Percentiles rank a stretch among this genome's conserved stretches.
phyloP scores from a whole-genome alignment of 2,113 vertebrate species.

The Hemibagrus wyckioides region DNA sequence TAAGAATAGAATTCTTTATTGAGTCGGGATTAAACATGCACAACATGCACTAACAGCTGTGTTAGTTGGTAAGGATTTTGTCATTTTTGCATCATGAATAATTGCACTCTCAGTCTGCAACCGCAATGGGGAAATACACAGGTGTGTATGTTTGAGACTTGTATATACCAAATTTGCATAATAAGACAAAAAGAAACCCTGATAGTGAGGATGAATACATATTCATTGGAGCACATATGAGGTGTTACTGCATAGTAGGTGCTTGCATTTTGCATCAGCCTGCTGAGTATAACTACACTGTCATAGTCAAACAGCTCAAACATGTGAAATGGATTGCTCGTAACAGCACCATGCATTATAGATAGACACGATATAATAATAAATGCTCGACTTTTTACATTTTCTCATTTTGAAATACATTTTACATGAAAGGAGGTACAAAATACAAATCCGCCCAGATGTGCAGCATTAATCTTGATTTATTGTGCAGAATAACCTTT shows the following conservation, averaged over 20 bases:
- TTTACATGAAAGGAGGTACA: not conserved
- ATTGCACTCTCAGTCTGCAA: constrained; percentile 24
- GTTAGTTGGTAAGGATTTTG: constrained; percentile 29
- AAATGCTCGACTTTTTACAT: not conserved
- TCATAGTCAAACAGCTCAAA: not conserved
- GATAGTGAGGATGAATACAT: not conserved
- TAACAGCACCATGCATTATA: not conserved
- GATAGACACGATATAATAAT: not conserved
- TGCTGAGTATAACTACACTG: not conserved
- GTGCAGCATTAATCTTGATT: not conserved
- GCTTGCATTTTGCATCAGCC: not conserved
- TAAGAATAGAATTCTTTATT: constrained; percentile 3
- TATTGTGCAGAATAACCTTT: not conserved
- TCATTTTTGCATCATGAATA: constrained; percentile 47
- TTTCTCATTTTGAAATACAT: not conserved
- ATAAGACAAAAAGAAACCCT: constrained; percentile 5
- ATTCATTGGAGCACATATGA: not conserved
- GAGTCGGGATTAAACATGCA: constrained; percentile 43
- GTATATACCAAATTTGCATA: constrained; percentile 9
- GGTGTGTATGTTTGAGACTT: constrained; percentile 8
- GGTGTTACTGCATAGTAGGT: not conserved
- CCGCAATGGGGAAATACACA: constrained; percentile 9
- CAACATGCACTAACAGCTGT: constrained; percentile 1
- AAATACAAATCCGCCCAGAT: not conserved
- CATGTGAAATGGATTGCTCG: not conserved